A percentile compares a stretch with the other conserved stretches of the same genome.
Evolutionary conservation across 1,140 invertebrate genomes (phyloP).

Genomic region (Rhynchophorus ferrugineus): DNA sequence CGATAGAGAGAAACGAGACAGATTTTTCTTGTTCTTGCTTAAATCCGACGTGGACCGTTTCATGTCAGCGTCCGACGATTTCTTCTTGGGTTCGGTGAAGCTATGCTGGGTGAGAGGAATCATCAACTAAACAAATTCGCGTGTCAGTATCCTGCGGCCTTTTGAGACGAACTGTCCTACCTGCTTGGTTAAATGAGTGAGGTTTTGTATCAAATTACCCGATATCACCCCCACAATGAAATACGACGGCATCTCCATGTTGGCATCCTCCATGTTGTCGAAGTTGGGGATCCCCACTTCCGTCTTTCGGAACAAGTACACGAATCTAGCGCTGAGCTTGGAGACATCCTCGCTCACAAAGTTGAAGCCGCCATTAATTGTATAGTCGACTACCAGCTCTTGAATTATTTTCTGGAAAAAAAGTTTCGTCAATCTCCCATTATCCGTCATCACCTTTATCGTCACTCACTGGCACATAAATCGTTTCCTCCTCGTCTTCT

Average conservation of each 20-base stretch:
- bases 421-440: background rate
- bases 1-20: background rate
- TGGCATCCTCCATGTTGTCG: conserved; percentile 44
- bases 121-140: conserved; percentile 25
- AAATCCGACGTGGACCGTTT: conserved; percentile 8
- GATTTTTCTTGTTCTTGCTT: background rate
- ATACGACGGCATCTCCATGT: conserved; percentile 53
- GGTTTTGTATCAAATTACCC: conserved; percentile 48
- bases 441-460: background rate
- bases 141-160: too few species aligned
- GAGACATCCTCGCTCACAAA: conserved; percentile 44
- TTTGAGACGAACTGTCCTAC: too few species aligned
- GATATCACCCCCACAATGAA: conserved; percentile 53
- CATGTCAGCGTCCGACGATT: conserved; percentile 26
- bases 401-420: conserved; percentile 55
- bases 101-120: conserved; percentile 22
- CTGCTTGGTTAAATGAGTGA: conserved; percentile 45
- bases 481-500: conserved; percentile 32
- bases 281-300: conserved; percentile 52
- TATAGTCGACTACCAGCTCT: conserved; percentile 55
- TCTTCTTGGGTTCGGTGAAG: conserved; percentile 32
- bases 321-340: conserved; percentile 47
- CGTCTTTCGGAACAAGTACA: conserved; percentile 58
- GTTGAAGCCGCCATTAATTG: conserved; percentile 58
- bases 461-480: conserved; percentile 45